Percentiles rank a stretch among this genome's conserved stretches.
Evolutionary conservation across 30 jellyfish, hydroid and myxozoan genomes (phyloP).

Genomic region (Aurelia coerulea): DNA sequence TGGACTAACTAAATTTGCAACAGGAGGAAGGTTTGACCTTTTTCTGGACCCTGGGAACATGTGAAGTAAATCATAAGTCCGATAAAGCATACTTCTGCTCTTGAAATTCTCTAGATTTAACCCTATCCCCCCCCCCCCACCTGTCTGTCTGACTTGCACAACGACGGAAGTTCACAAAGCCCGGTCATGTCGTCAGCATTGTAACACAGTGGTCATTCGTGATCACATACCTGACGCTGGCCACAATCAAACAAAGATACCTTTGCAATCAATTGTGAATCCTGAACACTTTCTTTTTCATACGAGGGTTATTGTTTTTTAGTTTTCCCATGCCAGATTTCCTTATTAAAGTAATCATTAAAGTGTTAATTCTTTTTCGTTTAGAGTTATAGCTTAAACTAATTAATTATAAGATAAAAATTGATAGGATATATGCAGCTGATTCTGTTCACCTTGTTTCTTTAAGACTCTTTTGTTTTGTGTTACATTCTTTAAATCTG

Average conservation of each 20-base stretch:
- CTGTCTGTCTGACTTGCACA: no score
- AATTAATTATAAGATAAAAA: slow-evolving; percentile 50
- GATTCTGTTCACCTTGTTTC: slow-evolving; percentile 30
- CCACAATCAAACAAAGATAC: background rate
- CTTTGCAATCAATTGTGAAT: slow-evolving; percentile 19
- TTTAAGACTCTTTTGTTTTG: slow-evolving; percentile 6
- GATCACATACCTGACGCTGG: background rate
- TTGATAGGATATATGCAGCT: slow-evolving; percentile 29
- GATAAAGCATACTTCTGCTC: no score
- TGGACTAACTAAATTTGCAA: no score
- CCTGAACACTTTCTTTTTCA: slow-evolving; percentile 18
- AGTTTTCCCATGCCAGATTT: slow-evolving; percentile 84
- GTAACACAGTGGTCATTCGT: no score
- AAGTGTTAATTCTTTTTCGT: slow-evolving; percentile 66
- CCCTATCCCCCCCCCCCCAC: no score
- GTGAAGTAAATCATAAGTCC: no score
- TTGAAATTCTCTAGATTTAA: no score
- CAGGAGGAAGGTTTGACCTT: no score
- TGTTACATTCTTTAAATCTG: slow-evolving; percentile 3
- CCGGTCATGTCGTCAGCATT: no score
- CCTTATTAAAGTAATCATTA: slow-evolving; percentile 63
- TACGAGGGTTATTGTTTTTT: slow-evolving; percentile 52
- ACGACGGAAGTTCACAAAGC: no score
- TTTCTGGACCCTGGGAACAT: no score
- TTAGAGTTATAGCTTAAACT: slow-evolving; percentile 58